Evolutionary conservation across 2,113 vertebrate genomes (phyloP).

Genomic region (Paramormyrops kingsleyae): DNA sequence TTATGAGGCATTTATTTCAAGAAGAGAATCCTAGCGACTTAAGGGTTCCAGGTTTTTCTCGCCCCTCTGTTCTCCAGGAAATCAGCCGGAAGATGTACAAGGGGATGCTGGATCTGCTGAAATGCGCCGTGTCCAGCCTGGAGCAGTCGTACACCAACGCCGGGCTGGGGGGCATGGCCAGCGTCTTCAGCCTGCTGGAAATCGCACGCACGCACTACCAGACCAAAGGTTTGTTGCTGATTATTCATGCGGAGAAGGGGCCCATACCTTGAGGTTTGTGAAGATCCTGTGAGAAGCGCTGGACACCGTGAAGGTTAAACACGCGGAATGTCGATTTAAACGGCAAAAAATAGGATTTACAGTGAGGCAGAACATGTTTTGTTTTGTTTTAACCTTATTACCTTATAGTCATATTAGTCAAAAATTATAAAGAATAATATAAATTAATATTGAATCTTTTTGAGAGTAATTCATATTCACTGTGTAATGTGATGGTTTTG

Average conservation of each 20-base stretch:
- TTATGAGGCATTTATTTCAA: neutral
- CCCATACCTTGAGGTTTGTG: neutral
- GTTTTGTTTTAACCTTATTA: neutral
- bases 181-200: slow-evolving; percentile 87
- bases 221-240: slow-evolving; percentile 61
- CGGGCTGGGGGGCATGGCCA: slow-evolving; percentile 97
- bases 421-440: neutral
- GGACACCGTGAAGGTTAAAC: neutral
- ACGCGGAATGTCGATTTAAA: neutral
- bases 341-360: neutral
- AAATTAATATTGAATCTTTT: neutral
- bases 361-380: neutral
- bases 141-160: slow-evolving; percentile 91
- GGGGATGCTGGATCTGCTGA: slow-evolving; percentile 93
- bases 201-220: slow-evolving; percentile 96
- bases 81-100: slow-evolving; percentile 93
- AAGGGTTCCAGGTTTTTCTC: neutral
- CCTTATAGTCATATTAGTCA: neutral
- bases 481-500: neutral
- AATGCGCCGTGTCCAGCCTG: slow-evolving; percentile 89
- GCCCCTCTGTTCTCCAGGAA: slow-evolving; percentile 62
- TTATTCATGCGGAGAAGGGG: neutral
- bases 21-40: neutral
- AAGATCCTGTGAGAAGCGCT: neutral
- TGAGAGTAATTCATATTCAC: neutral